Evolutionary conservation across 2,888 invertebrate species (phyloP), one percentile per base, ranked within the genome.

Genomic region (Orgyia antiqua): DNA sequence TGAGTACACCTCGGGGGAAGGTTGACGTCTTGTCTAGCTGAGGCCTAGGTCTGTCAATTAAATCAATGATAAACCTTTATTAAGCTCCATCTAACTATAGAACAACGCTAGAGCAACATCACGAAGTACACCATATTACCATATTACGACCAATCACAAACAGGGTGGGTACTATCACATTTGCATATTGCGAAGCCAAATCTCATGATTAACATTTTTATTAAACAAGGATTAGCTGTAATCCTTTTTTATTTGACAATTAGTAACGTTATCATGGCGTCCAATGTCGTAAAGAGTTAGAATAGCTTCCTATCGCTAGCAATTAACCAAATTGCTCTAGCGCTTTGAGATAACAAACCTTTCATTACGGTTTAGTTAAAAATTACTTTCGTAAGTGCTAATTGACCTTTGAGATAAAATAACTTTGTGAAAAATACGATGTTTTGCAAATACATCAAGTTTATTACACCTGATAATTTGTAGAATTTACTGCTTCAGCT

Each of bases 181-280:
- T 86, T 68, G 77, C 84, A 86, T 86, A 77, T 48, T 63, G 64
- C 69, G 70, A 61, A 68, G 71, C 68, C 52, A 74, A 74, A 77
- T 76, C 70, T 75, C 76, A 75, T 75, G 73, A 84, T 84, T 86
- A 86, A 83, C 84, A 84, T 84, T 84, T 86, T 84, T 84, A 86
- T 84, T 84, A 86, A 84, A 83, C 78, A 70, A 64, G 77, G 84
- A 84, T 84, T 78, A 77, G 53, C 52, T 56, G 51, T 79, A 83
- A 86, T 83, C 86, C 84, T 84, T 84, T 83, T 86, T 84, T 86
- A 86, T 86, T 82, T 65, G 84, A 76, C 84, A 83, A 86, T 86
- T 83, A 86, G 84, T 72, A 56, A 68, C 71, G 77, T 73, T 84
- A 86, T 86, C 86, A 70, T 60, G 64, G 54, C 66, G 61, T 61